Evolutionary conservation across 1,140 invertebrate species (phyloP).

Genomic region (Drosophila punjabiensis): DNA sequence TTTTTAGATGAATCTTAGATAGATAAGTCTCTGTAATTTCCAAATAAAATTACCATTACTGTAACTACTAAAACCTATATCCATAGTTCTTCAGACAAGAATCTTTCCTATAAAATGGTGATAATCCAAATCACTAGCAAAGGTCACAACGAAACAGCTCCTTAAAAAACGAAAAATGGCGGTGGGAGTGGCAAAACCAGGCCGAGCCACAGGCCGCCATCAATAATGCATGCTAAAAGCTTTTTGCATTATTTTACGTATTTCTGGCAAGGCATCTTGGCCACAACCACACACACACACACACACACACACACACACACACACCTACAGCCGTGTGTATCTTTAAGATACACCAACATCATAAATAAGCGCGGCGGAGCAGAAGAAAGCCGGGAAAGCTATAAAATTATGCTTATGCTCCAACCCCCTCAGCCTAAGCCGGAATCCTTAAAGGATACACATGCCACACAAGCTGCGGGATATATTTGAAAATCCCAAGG

Average conservation of each 20-base stretch:
- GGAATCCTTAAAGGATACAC: slow-evolving; percentile 64
- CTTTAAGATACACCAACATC: slow-evolving; percentile 74
- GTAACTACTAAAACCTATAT: background rate
- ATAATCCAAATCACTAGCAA: slow-evolving; percentile 33
- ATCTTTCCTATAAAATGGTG: background rate
- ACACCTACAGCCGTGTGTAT: slow-evolving; percentile 48
- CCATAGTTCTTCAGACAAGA: too few relatives aligned
- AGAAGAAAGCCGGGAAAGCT: slow-evolving; percentile 45
- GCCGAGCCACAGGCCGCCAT: slow-evolving; percentile 66
- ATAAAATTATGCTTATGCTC: slow-evolving; percentile 82
- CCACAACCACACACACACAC: slow-evolving; percentile 29
- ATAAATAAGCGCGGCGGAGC: slow-evolving; percentile 59
- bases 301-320: slow-evolving; percentile 2
- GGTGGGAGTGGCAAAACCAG: slow-evolving; percentile 14
- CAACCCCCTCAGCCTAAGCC: slow-evolving; percentile 4
- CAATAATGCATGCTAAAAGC: slow-evolving; percentile 85
- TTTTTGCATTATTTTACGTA: slow-evolving; percentile 85
- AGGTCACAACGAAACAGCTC: slow-evolving; percentile 37
- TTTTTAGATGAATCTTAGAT: background rate
- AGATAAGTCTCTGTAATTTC: background rate
- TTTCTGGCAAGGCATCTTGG: slow-evolving; percentile 56
- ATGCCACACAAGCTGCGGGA: background rate
- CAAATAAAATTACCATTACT: background rate
- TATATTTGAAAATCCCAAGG: slow-evolving; percentile 41
- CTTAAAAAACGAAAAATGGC: background rate